Base-by-base conservation (phyloP, 1,140 invertebrate species). In the Pogonomyrmex californicus region DNA sequence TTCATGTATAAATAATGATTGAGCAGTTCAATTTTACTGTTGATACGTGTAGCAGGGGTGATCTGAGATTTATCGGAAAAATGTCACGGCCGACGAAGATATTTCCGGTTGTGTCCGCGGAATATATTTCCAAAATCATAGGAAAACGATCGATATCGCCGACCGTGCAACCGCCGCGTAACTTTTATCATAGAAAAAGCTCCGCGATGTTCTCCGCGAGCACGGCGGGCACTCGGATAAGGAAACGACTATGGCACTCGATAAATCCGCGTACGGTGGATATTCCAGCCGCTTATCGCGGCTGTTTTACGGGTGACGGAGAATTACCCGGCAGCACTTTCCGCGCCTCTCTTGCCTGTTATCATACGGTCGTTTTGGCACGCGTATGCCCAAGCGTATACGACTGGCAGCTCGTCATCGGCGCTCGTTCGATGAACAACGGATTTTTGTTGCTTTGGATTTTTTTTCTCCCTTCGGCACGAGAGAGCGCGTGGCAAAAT, bases 61-160 rank as follows among this genome's bases (percentile, higher is more conserved):
- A 76, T 76, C 7, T 44, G 76, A 62, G n/a, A 78, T 78, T 65
- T 65, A 78, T 78, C n/a, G 60, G 33, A 47, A n/a, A 65, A 65
- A 4, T 65, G 76, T 65, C 76, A 66, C 41, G 30, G 49, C 36
- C 17, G 38, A 49, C 60, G 30, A 2, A 65, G 60, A 47, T 66
- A 65, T 78, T 78, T 78, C 60, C 76, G 4, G 17, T 65, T 65
- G 14, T 38, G 36, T 78, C 17, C 30, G 14, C 41, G 23, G 30
- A 78, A 33, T 66, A 33, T 66, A 47, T 36, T 36, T 44, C 41
- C 2, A 77, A 77, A 77, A 77, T 44, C 30, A 36, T 30, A n/a
- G 56, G 2, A 33, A 77, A 63, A 77, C 9, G 56, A 23, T 63
- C 38, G 7, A 77, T 63, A 12, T 36, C 71, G 14, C 23, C 14